These are phyloP conservation scores for Euphonia xanthogaster DNA, from an alignment of 2,797 vertebrate genomes.

Conservation along the genomic window DNA sequence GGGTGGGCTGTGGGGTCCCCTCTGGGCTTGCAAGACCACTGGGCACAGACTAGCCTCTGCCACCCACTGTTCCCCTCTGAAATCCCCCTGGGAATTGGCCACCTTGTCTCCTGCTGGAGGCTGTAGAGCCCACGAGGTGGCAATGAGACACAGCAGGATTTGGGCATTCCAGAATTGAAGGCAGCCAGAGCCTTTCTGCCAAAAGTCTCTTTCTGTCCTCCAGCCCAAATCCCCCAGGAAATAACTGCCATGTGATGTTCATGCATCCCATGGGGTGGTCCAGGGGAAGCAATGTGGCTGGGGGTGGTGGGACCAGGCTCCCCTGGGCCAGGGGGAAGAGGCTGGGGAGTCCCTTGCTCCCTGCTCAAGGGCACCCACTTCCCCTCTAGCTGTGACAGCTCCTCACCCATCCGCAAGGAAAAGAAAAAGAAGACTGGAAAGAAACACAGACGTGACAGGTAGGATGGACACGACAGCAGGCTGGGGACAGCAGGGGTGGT, in stretches of 20 bases:
- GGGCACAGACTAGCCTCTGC: rapidly evolving
- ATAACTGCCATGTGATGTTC: rapidly evolving
- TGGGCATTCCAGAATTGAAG: rapidly evolving
- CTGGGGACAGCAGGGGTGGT: rapidly evolving
- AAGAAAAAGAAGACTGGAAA: conserved; percentile 93
- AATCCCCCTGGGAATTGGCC: neutral
- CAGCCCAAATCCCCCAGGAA: neutral
- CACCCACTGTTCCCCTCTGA: neutral
- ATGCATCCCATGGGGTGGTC: neutral
- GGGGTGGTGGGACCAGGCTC: neutral
- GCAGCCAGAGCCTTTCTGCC: neutral
- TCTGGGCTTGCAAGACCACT: neutral
- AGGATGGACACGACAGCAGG: neutral
- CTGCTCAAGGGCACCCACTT: neutral
- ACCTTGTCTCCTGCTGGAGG: neutral
- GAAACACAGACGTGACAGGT: conserved; percentile 97
- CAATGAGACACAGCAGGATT: neutral
- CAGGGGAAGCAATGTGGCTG: neutral
- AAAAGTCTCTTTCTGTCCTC: neutral
- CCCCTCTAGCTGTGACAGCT: conserved; percentile 85
- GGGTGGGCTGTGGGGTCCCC: neutral
- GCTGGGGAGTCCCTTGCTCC: neutral
- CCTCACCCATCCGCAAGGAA: conserved; percentile 90
- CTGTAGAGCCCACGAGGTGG: neutral
- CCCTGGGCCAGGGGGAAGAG: neutral